phyloP scores from a whole-genome alignment of 2,888 invertebrate genomes.

The Agelastica alni region DNA sequence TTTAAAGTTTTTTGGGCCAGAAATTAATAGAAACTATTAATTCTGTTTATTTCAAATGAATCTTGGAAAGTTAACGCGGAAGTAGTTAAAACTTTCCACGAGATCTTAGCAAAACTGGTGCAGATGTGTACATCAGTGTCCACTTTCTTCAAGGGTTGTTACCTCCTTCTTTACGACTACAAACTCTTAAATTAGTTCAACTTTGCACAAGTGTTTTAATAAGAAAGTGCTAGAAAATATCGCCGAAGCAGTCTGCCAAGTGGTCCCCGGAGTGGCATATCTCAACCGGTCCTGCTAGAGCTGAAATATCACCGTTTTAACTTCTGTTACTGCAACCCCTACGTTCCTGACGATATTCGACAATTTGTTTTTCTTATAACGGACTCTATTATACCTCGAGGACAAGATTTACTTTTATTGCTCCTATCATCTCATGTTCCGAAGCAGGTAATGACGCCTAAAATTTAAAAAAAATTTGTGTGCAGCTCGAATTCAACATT shows the following conservation, averaged over 20 bases:
- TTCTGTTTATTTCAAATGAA: conserved; percentile 1
- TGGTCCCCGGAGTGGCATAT: conserved; percentile 50
- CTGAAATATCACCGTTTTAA: conserved; percentile 48
- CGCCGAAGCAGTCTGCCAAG: conserved; percentile 49
- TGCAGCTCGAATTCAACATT: too few species aligned
- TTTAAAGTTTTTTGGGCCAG: too few species aligned
- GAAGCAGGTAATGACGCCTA: conserved; percentile 21
- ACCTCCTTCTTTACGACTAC: conserved; percentile 56
- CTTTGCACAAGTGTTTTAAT: conserved; percentile 56
- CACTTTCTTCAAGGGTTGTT: conserved; percentile 55
- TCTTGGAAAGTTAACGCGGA: conserved; percentile 36
- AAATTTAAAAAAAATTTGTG: conserved; percentile 25
- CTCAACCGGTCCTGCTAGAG: conserved; percentile 45
- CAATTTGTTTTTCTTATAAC: conserved; percentile 37
- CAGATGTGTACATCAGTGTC: conserved; percentile 52
- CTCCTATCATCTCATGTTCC: conserved; percentile 22
- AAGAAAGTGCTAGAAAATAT: conserved; percentile 55
- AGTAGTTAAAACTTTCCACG: conserved; percentile 44
- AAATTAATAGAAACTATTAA: too few species aligned
- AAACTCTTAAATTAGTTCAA: conserved; percentile 58
- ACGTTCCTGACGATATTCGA: conserved; percentile 25
- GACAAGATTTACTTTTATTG: conserved; percentile 35
- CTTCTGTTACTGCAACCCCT: conserved; percentile 40
- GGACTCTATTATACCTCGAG: conserved; percentile 30
- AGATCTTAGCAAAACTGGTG: conserved; percentile 40